Conservation (phyloP, 2,113 vertebrate genomes). For the Labeo rohita region DNA sequence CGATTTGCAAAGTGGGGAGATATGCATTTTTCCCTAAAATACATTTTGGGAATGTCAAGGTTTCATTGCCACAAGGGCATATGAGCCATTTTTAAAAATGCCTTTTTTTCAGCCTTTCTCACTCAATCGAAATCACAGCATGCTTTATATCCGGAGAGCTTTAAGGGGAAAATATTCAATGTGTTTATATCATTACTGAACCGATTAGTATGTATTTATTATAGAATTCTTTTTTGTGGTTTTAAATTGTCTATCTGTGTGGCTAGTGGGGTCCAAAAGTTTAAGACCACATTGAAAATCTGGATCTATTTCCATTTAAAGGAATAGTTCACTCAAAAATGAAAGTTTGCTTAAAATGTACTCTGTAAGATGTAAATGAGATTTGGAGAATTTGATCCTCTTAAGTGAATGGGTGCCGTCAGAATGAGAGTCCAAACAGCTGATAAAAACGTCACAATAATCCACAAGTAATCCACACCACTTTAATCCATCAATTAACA, state of each 20-base stretch:
- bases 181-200: background rate
- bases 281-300: background rate
- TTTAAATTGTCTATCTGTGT: background rate
- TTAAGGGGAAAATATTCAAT: background rate
- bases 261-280: background rate
- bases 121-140: constrained; percentile 43
- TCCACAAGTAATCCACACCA: too few relatives aligned
- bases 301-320: background rate
- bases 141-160: background rate
- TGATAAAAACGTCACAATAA: too few relatives aligned
- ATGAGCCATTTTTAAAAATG: constrained; percentile 57
- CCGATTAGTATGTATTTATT: background rate
- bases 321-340: background rate
- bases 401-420: too few relatives aligned
- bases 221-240: background rate
- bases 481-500: too few relatives aligned
- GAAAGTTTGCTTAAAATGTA: background rate
- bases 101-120: constrained; percentile 56
- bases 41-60: constrained; percentile 55
- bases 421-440: too few relatives aligned
- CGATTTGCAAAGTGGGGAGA: constrained; percentile 57
- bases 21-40: constrained; percentile 46
- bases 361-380: too few relatives aligned
- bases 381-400: too few relatives aligned
- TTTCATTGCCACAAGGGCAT: constrained; percentile 46